Evolutionary conservation across 2,888 invertebrate species (phyloP).

Genomic region (Anaspis maculata): DNA sequence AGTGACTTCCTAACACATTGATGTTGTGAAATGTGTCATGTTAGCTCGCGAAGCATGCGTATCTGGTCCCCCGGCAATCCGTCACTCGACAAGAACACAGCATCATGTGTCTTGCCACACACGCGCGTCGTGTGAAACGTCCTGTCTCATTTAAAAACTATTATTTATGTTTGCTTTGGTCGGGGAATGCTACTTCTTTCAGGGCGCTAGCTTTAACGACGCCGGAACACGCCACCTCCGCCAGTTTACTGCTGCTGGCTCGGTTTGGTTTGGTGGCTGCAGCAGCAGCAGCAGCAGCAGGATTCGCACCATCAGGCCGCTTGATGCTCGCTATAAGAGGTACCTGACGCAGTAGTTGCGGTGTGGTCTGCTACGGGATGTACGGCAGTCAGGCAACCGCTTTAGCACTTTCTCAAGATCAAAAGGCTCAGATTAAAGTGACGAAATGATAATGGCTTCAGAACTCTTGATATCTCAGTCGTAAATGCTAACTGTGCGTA

Average conservation of each 20-base stretch:
- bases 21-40: constrained; percentile 43
- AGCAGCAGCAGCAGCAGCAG: too few relatives aligned
- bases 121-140: constrained; percentile 43
- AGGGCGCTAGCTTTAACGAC: constrained; percentile 7
- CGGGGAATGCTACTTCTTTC: constrained; percentile 15
- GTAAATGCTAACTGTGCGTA: too few relatives aligned
- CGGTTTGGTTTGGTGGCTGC: too few relatives aligned
- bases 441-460: too few relatives aligned
- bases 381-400: too few relatives aligned
- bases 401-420: too few relatives aligned
- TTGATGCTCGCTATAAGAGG: too few relatives aligned
- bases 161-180: constrained; percentile 42
- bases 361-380: too few relatives aligned
- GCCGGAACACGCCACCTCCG: background rate
- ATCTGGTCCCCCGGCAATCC: constrained; percentile 34
- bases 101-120: constrained; percentile 42
- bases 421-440: too few relatives aligned
- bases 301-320: too few relatives aligned
- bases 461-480: too few relatives aligned
- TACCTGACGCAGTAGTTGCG: too few relatives aligned
- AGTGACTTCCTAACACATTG: constrained; percentile 42
- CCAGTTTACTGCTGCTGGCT: background rate
- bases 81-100: constrained; percentile 42
- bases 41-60: constrained; percentile 34
- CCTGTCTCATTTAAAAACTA: constrained; percentile 49